A percentile compares a stretch with the other conserved stretches of the same genome.
These are phyloP conservation scores for Spodoptera exigua DNA, from an alignment of 2,888 invertebrate genomes.

Conservation along the genomic window DNA sequence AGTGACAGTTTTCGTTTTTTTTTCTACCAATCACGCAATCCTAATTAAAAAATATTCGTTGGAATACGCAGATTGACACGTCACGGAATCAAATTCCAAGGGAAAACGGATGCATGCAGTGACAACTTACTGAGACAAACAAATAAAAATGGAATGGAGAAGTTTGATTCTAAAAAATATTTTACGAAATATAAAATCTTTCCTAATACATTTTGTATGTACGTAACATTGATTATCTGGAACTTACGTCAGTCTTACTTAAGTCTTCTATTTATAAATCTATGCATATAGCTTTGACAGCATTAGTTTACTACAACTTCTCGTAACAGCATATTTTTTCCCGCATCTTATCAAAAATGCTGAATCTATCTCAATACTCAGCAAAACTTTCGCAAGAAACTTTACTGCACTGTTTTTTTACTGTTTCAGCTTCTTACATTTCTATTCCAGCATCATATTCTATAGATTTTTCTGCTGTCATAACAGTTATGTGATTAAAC, in stretches of 20 bases:
- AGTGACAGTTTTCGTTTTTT: slow-evolving; percentile 53
- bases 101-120: slow-evolving; percentile 3
- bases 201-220: too few species aligned
- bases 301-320: too few species aligned
- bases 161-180: too few species aligned
- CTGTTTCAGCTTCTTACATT: slow-evolving; percentile 30
- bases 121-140: neutral
- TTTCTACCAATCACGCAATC: slow-evolving; percentile 52
- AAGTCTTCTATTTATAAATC: too few species aligned
- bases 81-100: slow-evolving; percentile 33
- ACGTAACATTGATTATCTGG: too few species aligned
- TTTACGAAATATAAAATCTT: too few species aligned
- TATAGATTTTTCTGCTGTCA: slow-evolving; percentile 39
- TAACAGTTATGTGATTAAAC: slow-evolving; percentile 50
- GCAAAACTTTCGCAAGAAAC: slow-evolving; percentile 31
- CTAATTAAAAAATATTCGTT: slow-evolving; percentile 34
- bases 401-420: slow-evolving; percentile 27
- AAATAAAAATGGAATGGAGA: neutral
- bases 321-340: too few species aligned
- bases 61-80: slow-evolving; percentile 45
- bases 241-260: too few species aligned
- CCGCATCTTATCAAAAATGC: slow-evolving; percentile 1
- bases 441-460: slow-evolving; percentile 38
- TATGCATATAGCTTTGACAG: too few species aligned
- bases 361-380: slow-evolving; percentile 4